Evolutionary conservation across 1,140 invertebrate genomes (phyloP).

Genomic region (Idris sp.): DNA sequence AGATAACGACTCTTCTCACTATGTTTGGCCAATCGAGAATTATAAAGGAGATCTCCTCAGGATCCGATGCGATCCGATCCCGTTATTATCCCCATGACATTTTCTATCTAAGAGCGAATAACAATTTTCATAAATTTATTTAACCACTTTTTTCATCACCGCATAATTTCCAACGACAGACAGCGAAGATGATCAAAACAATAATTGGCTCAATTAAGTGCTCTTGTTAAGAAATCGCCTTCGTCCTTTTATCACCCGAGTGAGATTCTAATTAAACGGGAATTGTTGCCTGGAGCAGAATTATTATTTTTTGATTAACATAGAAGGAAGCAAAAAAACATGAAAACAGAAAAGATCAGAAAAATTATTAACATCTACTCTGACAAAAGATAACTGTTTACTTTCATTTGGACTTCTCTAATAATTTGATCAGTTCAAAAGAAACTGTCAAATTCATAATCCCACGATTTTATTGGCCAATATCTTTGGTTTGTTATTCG

Average conservation of each 20-base stretch:
- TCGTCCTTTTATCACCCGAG: conserved; percentile 15
- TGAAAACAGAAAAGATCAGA: no score
- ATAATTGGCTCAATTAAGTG: conserved; percentile 45
- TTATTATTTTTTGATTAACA: no score
- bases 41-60: conserved; percentile 36
- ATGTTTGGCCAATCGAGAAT: conserved; percentile 52
- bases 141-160: conserved; percentile 24
- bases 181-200: conserved; percentile 45
- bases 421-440: conserved; percentile 16
- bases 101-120: conserved; percentile 5
- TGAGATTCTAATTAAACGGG: conserved; percentile 51
- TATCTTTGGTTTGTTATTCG: conserved; percentile 43
- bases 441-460: conserved; percentile 39
- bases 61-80: neutral
- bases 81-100: conserved; percentile 24
- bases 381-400: no score
- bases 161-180: conserved; percentile 28
- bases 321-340: neutral
- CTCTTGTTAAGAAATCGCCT: conserved; percentile 20
- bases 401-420: conserved; percentile 6
- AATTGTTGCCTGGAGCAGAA: conserved; percentile 63
- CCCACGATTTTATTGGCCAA: conserved; percentile 26
- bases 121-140: conserved; percentile 21
- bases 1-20: conserved; percentile 70
- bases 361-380: no score